Evolutionary conservation across 2,797 vertebrate species (phyloP).

Genomic region (Lagodon rhomboides): DNA sequence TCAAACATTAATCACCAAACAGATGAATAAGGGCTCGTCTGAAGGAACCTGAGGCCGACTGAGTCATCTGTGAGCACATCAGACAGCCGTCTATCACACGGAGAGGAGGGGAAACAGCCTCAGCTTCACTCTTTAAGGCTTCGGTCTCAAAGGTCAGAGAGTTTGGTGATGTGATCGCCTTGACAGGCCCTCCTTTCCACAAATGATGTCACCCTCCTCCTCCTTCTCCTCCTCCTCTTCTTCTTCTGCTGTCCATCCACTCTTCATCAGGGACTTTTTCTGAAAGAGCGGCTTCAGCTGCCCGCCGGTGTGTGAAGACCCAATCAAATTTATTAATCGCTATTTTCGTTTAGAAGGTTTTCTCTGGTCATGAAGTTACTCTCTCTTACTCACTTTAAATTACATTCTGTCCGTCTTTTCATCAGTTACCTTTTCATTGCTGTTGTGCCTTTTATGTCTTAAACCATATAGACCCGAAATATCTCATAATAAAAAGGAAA

Average conservation of each 20-base stretch:
- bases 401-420: background rate
- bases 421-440: background rate
- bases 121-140: conserved; percentile 49
- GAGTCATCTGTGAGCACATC: conserved; percentile 56
- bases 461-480: background rate
- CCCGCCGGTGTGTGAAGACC: conserved; percentile 37
- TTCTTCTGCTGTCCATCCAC: conserved; percentile 12
- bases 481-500: background rate
- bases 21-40: background rate
- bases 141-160: conserved; percentile 69
- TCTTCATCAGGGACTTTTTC: conserved; percentile 20
- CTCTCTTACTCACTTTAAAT: background rate
- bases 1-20: conserved; percentile 13
- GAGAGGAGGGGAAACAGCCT: conserved; percentile 32
- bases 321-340: conserved; percentile 46
- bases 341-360: conserved; percentile 15
- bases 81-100: conserved; percentile 55
- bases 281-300: conserved; percentile 20
- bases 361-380: conserved; percentile 13
- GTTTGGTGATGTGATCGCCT: conserved; percentile 67
- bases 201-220: conserved; percentile 52
- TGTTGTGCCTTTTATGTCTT: background rate
- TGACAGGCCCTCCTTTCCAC: conserved; percentile 56
- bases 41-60: conserved; percentile 40
- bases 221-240: background rate